Base-by-base conservation (phyloP, 2,888 invertebrate species). In the Blastobasis adustella region DNA sequence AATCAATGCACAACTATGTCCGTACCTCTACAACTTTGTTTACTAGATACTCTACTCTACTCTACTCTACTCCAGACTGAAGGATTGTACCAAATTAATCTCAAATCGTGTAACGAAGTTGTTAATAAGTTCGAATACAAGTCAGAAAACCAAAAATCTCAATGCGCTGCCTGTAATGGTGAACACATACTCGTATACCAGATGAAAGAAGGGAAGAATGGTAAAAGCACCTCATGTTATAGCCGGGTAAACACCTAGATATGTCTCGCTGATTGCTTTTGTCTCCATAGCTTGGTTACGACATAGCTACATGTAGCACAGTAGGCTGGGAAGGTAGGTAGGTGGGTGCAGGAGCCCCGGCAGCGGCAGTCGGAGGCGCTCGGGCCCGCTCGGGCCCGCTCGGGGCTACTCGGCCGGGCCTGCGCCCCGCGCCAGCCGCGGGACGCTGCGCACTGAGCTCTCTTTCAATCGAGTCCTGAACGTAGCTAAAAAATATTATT, bases 401-500 rank as follows among this genome's bases (percentile, higher is more conserved):
- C 79, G 81, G 67, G 56, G 76, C 71, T 54, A 4, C 10, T 10
- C 49, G 49, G 54, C 50, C 50, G 56, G 63, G 60, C 50, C 61
- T 59, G 66, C 69, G 62, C 60, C 66, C 49, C 50, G 54, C 63
- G 59, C 50, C 60, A 65, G 63, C 59, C 68, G 66, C 71, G 72
- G 73, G 73, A 54, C 68, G 67, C 66, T 73, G 73, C 78, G 79
- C 81, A 72, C 58, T 66, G 55, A 64, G 67, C 71, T 69, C 70
- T 69, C 70, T 72, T 66, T 75, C 81, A 79, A 83, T 81, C 75
- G 79, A 75, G 79, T 77, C 75, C 81, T 77, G 76, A 77, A 74
- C 76, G 79, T 80, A 83, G 79, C 79, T 78, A 76, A 84, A 79
- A 81, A 86, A 83, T 82, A 82, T 76, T 79, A 78, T 82, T 85